Base-by-base conservation (phyloP, 2,113 vertebrate species). In the Crotalus horridus region DNA sequence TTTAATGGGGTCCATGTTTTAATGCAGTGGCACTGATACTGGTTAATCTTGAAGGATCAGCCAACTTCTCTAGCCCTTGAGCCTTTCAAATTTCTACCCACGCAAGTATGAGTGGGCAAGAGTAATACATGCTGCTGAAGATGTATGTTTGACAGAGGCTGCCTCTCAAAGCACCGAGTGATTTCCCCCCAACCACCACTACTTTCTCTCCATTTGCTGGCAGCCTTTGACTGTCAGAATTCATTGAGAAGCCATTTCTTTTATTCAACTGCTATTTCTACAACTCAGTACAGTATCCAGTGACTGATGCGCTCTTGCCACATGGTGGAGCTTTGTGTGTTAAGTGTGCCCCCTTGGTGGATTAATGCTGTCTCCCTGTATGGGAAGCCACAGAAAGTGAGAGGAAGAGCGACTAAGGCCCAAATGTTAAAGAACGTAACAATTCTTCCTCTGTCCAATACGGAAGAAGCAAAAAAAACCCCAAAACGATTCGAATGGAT, bases 231-330 rank as follows among this genome's bases (percentile, higher is more conserved):
- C 74, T 64, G 53, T 43, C 86, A 89, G 81, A 61, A 64, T 87
- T 59, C 46, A 43, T 23, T 8, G 85, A 93, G 55, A 91, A 54
- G 59, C n/a, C 51, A 29, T 90, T 90, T 64, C 53, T 43, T 91
- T 92, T 48, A 93, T 92, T 94, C 94, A 93, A 96, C 95, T 96
- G 90, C 69, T 55, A 93, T 89, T 95, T 87, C 93, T 86, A n/a
- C n/a, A 86, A 87, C 61, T 81, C 90, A 86, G 12, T 93, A 89
- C 90, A 61, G 12, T 93, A 89, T 81, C 93, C 95, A 87, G 93
- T 96, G 95, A 95, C 89, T 95, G 96, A 97, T 96, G 95, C 93
- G 95, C 94, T 97, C 95, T 96, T 94, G 97, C 97, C 97, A 96
- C 97, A 97, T 96, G 96, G 97, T 96, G 97, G 97, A 96, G 97